phyloP scores from a whole-genome alignment of 1,140 invertebrate species.

The Mycetomoellerius zeteki region DNA sequence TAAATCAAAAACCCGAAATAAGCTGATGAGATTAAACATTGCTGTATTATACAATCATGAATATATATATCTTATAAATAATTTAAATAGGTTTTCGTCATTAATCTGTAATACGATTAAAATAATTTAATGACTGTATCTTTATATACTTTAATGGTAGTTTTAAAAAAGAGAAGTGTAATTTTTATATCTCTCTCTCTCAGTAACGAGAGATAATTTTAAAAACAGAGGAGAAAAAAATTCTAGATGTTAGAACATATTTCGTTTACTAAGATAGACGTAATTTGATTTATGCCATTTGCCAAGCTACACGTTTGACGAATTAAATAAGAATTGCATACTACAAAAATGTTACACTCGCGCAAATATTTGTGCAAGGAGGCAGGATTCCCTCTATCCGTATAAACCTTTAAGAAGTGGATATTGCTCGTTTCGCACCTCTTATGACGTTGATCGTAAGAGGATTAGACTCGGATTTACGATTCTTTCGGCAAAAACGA shows the following conservation, averaged over 20 bases:
- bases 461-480: conserved; percentile 71
- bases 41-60: not conserved
- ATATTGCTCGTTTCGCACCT: conserved; percentile 61
- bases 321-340: not conserved
- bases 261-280: not conserved
- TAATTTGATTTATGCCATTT: not conserved
- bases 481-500: conserved; percentile 60
- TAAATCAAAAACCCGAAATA: not conserved
- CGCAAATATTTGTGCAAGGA: conserved; percentile 5
- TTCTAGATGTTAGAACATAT: not conserved
- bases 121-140: not conserved
- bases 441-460: conserved; percentile 67
- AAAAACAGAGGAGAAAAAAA: not conserved
- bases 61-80: conserved; percentile 6
- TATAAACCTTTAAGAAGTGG: conserved; percentile 62
- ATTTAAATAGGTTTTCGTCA: not conserved
- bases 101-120: not conserved
- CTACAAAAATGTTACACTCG: not conserved
- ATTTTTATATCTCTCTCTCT: not conserved
- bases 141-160: not conserved
- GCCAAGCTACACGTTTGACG: not conserved
- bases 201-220: not conserved
- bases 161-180: not conserved
- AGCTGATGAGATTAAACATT: not conserved
- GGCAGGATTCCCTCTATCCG: conserved; percentile 15